Evolutionary conservation across 2,113 vertebrate species (phyloP), one percentile per base, ranked within the genome.

Genomic region (Symphodus melops): DNA sequence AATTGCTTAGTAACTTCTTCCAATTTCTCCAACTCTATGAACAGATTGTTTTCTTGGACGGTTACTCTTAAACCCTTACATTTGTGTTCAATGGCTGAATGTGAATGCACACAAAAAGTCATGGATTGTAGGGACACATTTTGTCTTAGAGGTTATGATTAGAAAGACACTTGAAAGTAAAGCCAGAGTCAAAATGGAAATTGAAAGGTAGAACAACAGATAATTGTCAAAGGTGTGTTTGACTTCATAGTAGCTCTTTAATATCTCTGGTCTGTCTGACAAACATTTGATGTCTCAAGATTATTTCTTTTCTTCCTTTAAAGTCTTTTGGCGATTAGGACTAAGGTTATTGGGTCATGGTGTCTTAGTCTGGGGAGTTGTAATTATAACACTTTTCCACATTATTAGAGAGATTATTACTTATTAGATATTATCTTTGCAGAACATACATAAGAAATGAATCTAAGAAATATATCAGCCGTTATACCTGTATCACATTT

Each of bases 371-470:
- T 71, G 17, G 76, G 65, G 57, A 83, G 68, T 79, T 82, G 89
- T 93, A 92, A 91, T 94, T 92, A 88, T 79, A 72, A 69, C 77
- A n/a, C 71, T 59, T 51, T 56, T n/a, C n/a, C 69, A 55, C 68
- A 77, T 71, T 65, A 62, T 25, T 65, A 89, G 85, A 88, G n/a
- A n/a, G n/a, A n/a, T n/a, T n/a, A n/a, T n/a, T n/a, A n/a, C n/a
- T n/a, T n/a, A n/a, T n/a, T n/a, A n/a, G n/a, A n/a, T n/a, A n/a
- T n/a, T n/a, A n/a, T n/a, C n/a, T n/a, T n/a, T n/a, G n/a, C n/a
- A n/a, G n/a, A n/a, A n/a, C n/a, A n/a, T n/a, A n/a, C n/a, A n/a
- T n/a, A n/a, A n/a, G n/a, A n/a, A n/a, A n/a, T n/a, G n/a, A n/a
- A n/a, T n/a, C n/a, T n/a, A n/a, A n/a, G n/a, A n/a, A n/a, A n/a